Conservation (phyloP, 2,888 invertebrate species). For the Cheilosia variabilis region DNA sequence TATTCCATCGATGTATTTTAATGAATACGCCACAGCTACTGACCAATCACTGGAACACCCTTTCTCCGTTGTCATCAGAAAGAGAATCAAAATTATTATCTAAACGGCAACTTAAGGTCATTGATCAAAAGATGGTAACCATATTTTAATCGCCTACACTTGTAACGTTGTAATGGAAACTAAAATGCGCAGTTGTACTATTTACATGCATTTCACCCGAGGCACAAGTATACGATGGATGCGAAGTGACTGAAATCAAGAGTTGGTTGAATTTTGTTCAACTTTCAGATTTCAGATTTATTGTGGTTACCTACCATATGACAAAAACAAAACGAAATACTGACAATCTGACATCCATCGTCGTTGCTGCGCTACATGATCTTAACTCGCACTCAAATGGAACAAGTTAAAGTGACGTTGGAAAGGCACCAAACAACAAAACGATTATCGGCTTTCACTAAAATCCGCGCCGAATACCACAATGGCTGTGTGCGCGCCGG, state of each 20-base stretch:
- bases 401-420: constrained; percentile 4
- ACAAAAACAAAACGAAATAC: background rate
- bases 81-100: constrained; percentile 6
- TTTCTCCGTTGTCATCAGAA: constrained; percentile 28
- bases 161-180: constrained; percentile 30
- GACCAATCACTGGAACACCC: constrained; percentile 47
- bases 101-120: constrained; percentile 19
- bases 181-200: background rate
- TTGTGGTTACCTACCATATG: constrained; percentile 1
- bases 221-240: background rate
- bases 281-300: constrained; percentile 53
- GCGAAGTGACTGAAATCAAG: constrained; percentile 13
- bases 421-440: constrained; percentile 43
- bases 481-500: constrained; percentile 40
- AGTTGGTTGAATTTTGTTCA: constrained; percentile 43
- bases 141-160: constrained; percentile 23
- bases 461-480: constrained; percentile 8
- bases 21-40: constrained; percentile 39
- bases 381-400: background rate
- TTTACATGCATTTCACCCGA: constrained; percentile 32
- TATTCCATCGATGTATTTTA: constrained; percentile 50
- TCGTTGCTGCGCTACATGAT: constrained; percentile 27
- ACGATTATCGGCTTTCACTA: constrained; percentile 64
- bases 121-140: constrained; percentile 20
- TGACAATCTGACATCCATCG: constrained; percentile 51